phyloP scores from a whole-genome alignment of 2,113 vertebrate genomes.

The Erythrolamprus reginae region DNA sequence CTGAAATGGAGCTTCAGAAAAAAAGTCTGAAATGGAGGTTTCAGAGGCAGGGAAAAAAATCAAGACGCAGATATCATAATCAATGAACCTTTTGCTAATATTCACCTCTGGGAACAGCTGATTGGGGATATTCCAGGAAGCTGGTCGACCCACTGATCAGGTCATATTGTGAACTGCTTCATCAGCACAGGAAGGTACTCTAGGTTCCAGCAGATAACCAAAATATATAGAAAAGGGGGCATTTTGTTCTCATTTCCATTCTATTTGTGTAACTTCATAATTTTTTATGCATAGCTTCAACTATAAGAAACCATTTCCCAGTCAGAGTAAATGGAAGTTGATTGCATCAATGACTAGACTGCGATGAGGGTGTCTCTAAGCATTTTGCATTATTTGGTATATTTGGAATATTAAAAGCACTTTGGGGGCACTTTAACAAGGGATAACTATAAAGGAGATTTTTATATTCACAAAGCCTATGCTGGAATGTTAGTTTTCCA shows the following conservation, averaged over 20 bases:
- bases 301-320: not conserved
- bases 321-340: not conserved
- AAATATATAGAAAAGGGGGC: not conserved
- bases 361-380: not conserved
- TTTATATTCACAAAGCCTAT: not conserved
- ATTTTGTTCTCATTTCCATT: not conserved
- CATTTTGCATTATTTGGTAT: not conserved
- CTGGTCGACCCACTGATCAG: too few species aligned
- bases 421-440: not conserved
- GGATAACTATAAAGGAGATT: not conserved
- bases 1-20: too few species aligned
- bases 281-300: not conserved
- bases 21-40: too few species aligned
- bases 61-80: too few species aligned
- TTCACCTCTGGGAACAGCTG: too few species aligned
- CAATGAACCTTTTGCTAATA: too few species aligned
- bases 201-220: not conserved
- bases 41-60: too few species aligned
- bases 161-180: not conserved
- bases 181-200: not conserved
- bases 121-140: too few species aligned
- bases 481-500: not conserved
- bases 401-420: not conserved
- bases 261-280: not conserved
- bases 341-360: not conserved